These are phyloP conservation scores for Drosophila bocqueti DNA, from an alignment of 1,140 invertebrate species.

Conservation along the genomic window DNA sequence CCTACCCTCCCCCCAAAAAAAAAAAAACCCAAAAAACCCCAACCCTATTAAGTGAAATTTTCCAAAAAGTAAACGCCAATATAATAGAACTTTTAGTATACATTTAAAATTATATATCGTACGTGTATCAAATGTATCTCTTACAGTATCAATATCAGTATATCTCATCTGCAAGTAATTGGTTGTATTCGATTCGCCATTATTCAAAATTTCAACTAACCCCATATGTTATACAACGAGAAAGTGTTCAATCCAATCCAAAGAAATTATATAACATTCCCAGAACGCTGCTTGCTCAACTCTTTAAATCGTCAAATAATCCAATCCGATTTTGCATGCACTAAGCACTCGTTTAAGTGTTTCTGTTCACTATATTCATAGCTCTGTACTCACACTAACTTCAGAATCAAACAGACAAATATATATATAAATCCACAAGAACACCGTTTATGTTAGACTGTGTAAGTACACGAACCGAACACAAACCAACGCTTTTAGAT, in stretches of 20 bases:
- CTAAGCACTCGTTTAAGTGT: slow-evolving; percentile 2
- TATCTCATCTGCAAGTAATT: slow-evolving; percentile 75
- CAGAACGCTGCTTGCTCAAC: slow-evolving; percentile 65
- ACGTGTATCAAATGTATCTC: slow-evolving; percentile 62
- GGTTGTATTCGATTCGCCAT: slow-evolving; percentile 54
- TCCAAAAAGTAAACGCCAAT: slow-evolving; percentile 75
- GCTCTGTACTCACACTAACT: slow-evolving; percentile 10
- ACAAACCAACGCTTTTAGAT: slow-evolving; percentile 26
- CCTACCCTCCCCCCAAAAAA: background rate
- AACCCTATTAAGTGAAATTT: slow-evolving; percentile 9
- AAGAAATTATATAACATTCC: slow-evolving; percentile 75
- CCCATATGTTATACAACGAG: background rate
- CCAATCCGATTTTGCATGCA: slow-evolving; percentile 26
- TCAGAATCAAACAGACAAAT: slow-evolving; percentile 51
- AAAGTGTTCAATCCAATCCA: slow-evolving; percentile 45
- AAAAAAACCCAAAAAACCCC: slow-evolving; percentile 1
- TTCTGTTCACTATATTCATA: slow-evolving; percentile 12
- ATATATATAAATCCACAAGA: slow-evolving; percentile 2
- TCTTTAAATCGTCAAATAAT: slow-evolving; percentile 11
- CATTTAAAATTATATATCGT: slow-evolving; percentile 40
- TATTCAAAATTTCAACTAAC: slow-evolving; percentile 63
- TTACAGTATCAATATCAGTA: slow-evolving; percentile 62
- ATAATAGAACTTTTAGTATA: slow-evolving; percentile 59
- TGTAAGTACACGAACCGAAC: slow-evolving; percentile 56
- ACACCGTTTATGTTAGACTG: slow-evolving; percentile 7